Percentiles rank a stretch among this genome's conserved stretches.
phyloP scores from a whole-genome alignment of 2,888 invertebrate species.

The Malacosoma neustria region DNA sequence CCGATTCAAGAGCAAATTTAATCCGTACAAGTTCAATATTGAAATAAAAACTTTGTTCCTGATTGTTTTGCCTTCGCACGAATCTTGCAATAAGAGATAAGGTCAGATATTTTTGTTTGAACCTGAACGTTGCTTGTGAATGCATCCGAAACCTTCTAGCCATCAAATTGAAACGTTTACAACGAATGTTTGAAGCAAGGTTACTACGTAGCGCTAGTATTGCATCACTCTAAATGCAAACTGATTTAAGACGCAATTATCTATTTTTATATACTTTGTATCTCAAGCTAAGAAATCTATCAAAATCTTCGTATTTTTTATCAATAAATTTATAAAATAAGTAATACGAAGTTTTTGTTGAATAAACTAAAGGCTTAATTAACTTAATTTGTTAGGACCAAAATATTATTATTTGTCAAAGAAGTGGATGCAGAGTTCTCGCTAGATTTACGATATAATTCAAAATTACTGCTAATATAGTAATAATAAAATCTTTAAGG shows the following conservation, averaged over 20 bases:
- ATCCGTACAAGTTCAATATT: background rate
- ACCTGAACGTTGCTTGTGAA: constrained; percentile 3
- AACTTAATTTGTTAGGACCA: too few relatives aligned
- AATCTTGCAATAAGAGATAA: constrained; percentile 6
- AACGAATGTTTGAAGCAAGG: constrained; percentile 27
- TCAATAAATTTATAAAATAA: too few relatives aligned
- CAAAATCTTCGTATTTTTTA: too few relatives aligned
- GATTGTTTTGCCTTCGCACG: constrained; percentile 9
- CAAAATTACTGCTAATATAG: too few relatives aligned
- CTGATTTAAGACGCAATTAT: constrained; percentile 1
- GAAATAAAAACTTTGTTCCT: constrained; percentile 1
- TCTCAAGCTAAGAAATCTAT: too few relatives aligned
- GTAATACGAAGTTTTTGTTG: too few relatives aligned
- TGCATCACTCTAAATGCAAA: constrained; percentile 18
- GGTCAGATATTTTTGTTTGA: constrained; percentile 9
- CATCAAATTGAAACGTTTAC: constrained; percentile 11
- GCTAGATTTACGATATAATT: too few relatives aligned
- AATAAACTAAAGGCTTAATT: too few relatives aligned
- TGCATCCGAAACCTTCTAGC: constrained; percentile 15
- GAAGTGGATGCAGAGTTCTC: too few relatives aligned
- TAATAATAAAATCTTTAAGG: too few relatives aligned
- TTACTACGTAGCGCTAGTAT: constrained; percentile 18
- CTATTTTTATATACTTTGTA: constrained; percentile 8
- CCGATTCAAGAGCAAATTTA: background rate
- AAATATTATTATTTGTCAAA: too few relatives aligned